A percentile compares a stretch with the other conserved stretches of the same genome.
These are phyloP conservation scores for Zeugodacus cucurbitae DNA, from an alignment of 1,140 invertebrate genomes.

Conservation along the genomic window DNA sequence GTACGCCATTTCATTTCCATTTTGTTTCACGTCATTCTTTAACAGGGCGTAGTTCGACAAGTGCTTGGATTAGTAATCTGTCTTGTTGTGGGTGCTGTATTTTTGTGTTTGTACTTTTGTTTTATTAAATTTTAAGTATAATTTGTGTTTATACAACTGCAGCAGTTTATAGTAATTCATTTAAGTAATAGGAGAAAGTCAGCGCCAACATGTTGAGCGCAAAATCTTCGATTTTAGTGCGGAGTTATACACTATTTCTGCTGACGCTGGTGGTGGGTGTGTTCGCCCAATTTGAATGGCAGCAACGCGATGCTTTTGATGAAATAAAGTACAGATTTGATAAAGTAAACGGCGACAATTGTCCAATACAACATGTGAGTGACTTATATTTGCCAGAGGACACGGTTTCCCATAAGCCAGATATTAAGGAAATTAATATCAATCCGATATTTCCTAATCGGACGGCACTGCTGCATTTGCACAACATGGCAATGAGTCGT, in stretches of 20 bases:
- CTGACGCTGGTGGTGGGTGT: conserved; percentile 70
- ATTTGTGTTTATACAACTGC: background rate
- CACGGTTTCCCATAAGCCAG: conserved; percentile 89
- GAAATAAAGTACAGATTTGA: conserved; percentile 85
- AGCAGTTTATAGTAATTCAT: background rate
- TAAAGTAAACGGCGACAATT: conserved; percentile 85
- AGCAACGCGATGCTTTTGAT: conserved; percentile 87
- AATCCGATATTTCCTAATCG: conserved; percentile 96
- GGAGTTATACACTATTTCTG: conserved; percentile 59
- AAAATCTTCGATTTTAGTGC: conserved; percentile 52
- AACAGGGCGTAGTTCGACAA: conserved; percentile 45
- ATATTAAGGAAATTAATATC: conserved; percentile 94
- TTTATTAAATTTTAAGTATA: conserved; percentile 16
- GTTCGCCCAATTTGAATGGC: conserved; percentile 89
- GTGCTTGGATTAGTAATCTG: conserved; percentile 38
- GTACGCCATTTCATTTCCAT: conserved; percentile 38
- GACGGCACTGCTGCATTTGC: conserved; percentile 90
- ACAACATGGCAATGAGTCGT: conserved; percentile 94
- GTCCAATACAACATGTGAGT: conserved; percentile 84
- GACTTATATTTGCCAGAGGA: conserved; percentile 87
- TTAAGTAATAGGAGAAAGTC: background rate
- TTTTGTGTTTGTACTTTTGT: conserved; percentile 33
- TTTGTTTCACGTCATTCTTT: conserved; percentile 40
- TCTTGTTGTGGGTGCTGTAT: conserved; percentile 17
- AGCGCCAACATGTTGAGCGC: conserved; percentile 17